Percentiles rank a stretch among this genome's conserved stretches.
phyloP scores from a whole-genome alignment of 2,797 vertebrate genomes.

The Trematomus bernacchii region DNA sequence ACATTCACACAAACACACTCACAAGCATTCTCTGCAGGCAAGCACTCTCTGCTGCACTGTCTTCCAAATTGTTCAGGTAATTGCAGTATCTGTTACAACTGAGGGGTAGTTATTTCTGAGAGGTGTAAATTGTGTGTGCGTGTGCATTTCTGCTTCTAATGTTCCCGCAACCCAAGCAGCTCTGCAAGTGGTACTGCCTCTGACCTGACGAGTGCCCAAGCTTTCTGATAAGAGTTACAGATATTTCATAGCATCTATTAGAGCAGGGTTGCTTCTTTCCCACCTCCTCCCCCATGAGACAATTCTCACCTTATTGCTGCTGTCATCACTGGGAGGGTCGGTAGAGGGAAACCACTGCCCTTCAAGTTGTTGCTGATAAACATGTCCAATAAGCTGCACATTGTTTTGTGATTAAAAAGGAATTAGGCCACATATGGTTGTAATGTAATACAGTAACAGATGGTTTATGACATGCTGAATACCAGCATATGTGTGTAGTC shows the following conservation, averaged over 20 bases:
- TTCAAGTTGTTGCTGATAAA: slow-evolving; percentile 46
- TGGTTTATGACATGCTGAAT: slow-evolving; percentile 54
- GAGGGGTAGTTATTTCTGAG: slow-evolving; percentile 46
- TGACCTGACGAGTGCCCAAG: slow-evolving; percentile 79
- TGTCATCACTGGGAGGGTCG: slow-evolving; percentile 24
- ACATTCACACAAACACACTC: no score
- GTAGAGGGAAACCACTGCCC: slow-evolving; percentile 13
- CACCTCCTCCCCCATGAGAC: slow-evolving; percentile 41
- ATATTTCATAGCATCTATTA: slow-evolving; percentile 59
- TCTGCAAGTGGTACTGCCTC: slow-evolving; percentile 8
- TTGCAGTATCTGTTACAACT: slow-evolving; percentile 74
- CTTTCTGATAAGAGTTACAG: slow-evolving; percentile 82
- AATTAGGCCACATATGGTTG: slow-evolving; percentile 63
- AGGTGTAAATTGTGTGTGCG: slow-evolving; percentile 40
- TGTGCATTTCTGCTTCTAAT: slow-evolving; percentile 37
- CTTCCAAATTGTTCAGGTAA: slow-evolving; percentile 63
- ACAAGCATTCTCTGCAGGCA: slow-evolving; percentile 3
- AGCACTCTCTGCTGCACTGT: slow-evolving; percentile 29
- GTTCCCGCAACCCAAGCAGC: slow-evolving; percentile 46
- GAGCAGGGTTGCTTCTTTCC: slow-evolving; percentile 31
- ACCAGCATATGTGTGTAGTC: slow-evolving; percentile 58
- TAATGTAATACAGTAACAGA: slow-evolving; percentile 59
- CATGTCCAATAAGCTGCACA: slow-evolving; percentile 37
- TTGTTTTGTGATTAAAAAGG: slow-evolving; percentile 57
- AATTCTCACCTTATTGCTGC: slow-evolving; percentile 14